Evolutionary conservation across 2,113 vertebrate genomes (phyloP), one percentile per base, ranked within the genome.

Genomic region (Machaerirhynchus nigripectus): DNA sequence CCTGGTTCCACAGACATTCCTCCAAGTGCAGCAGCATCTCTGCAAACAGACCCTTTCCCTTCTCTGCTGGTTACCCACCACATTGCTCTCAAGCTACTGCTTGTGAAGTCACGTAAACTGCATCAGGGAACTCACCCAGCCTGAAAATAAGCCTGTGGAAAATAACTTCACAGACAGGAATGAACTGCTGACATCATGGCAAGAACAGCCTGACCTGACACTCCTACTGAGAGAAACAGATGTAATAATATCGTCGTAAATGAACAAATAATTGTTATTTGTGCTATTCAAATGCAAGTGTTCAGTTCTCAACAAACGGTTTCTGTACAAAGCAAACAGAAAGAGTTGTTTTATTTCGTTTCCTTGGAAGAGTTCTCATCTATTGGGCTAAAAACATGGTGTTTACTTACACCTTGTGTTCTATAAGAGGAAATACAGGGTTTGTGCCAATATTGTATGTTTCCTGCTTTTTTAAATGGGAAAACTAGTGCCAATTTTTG

Each of bases 261-360:
- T 4, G 12, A 77, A 53, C 7, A 79, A 90, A 63, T 67, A 70
- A 79, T 60, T 64, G 44, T 50, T 82, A 77, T 63, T 79, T 56
- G 53, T 82, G 69, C n/a, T 93, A 59, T 57, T 95, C 92, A 93
- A 92, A 91, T 79, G 11, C 44, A 93, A 94, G 59, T 56, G 46
- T 26, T 91, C 86, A 15, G 78, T 85, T 47, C 64, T 91, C 90
- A 95, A 53, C 30, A 87, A 95, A 84, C 4, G 53, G 84, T 91
- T 96, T 35, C 39, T 26, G 53, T 28, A 78, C 47, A 85, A 95
- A 90, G 71, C 69, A 95, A 91, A 96, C 63, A 91, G 42, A 84
- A 84, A 96, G 90, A 71, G 10, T 15, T 16, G 65, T 61, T 84
- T 96, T 65, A 60, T 64, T 95, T 90, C 7, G 53, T 23, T 91